These are phyloP conservation scores for Brachypodius melanocephalos DNA, from an alignment of 2,113 vertebrate genomes.

Conservation along the genomic window DNA sequence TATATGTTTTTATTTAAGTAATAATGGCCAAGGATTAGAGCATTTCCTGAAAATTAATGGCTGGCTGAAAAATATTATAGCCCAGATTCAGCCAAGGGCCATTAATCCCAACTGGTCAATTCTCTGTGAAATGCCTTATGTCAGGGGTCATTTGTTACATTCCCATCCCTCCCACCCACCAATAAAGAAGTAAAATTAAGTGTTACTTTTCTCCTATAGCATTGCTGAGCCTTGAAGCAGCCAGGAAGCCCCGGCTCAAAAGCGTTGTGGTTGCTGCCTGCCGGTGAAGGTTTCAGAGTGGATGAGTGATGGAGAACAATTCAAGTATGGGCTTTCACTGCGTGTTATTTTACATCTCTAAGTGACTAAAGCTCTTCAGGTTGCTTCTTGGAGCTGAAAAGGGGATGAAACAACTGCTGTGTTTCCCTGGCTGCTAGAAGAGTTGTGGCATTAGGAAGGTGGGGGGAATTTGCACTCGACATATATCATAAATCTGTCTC, in stretches of 20 bases:
- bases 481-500: background rate
- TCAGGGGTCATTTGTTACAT: conserved; percentile 53
- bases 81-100: conserved; percentile 29
- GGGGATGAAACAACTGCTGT: background rate
- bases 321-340: background rate
- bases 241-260: background rate
- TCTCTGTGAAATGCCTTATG: conserved; percentile 53
- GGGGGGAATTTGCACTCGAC: background rate
- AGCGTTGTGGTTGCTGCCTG: background rate
- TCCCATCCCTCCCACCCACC: background rate
- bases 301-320: background rate
- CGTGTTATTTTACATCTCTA: background rate
- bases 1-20: conserved; percentile 66
- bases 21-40: conserved; percentile 40
- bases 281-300: background rate
- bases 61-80: conserved; percentile 50
- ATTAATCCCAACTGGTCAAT: conserved; percentile 64
- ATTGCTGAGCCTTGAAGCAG: background rate
- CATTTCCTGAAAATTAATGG: conserved; percentile 56
- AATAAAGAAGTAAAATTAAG: conserved; percentile 46
- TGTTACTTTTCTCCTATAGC: background rate
- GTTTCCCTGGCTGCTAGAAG: background rate
- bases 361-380: background rate
- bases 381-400: background rate
- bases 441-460: background rate